A percentile compares a stretch with the other conserved stretches of the same genome.
phyloP scores from a whole-genome alignment of 2,797 vertebrate species.

The Macrochelys suwanniensis region DNA sequence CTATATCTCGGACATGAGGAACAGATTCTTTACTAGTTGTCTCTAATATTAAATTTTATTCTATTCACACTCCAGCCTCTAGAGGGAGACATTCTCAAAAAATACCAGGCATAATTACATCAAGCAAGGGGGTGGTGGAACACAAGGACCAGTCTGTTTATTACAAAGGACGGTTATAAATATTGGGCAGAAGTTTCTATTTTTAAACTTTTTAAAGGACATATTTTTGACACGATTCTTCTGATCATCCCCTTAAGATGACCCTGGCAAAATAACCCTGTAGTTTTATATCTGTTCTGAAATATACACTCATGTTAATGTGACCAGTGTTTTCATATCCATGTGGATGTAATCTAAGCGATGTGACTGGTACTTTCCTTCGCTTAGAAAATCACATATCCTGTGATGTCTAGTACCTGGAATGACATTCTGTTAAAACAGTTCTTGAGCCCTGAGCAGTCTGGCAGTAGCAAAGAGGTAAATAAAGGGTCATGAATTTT shows the following conservation, averaged over 20 bases:
- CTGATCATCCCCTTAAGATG: not conserved
- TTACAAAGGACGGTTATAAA: not conserved
- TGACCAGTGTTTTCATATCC: not conserved
- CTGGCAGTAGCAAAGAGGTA: constrained; percentile 52
- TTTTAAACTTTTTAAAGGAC: not conserved
- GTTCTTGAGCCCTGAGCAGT: constrained; percentile 51
- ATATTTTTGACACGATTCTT: not conserved
- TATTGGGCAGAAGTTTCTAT: not conserved
- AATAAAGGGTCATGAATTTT: constrained; percentile 70
- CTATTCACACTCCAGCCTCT: not conserved
- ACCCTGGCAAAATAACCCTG: not conserved
- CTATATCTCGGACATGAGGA: not conserved
- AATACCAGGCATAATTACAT: not conserved
- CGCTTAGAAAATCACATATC: constrained; percentile 28
- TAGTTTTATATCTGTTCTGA: not conserved
- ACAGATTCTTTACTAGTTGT: not conserved
- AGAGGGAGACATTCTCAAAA: not conserved
- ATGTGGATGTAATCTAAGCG: not conserved
- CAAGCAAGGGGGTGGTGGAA: not conserved
- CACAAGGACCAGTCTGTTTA: not conserved
- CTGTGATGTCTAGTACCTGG: not conserved
- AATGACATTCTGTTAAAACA: constrained; percentile 60
- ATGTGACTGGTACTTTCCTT: not conserved
- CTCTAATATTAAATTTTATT: not conserved
- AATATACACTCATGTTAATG: not conserved